Base-by-base conservation (phyloP, 2,888 invertebrate genomes). In the Drosophila algonquin region DNA sequence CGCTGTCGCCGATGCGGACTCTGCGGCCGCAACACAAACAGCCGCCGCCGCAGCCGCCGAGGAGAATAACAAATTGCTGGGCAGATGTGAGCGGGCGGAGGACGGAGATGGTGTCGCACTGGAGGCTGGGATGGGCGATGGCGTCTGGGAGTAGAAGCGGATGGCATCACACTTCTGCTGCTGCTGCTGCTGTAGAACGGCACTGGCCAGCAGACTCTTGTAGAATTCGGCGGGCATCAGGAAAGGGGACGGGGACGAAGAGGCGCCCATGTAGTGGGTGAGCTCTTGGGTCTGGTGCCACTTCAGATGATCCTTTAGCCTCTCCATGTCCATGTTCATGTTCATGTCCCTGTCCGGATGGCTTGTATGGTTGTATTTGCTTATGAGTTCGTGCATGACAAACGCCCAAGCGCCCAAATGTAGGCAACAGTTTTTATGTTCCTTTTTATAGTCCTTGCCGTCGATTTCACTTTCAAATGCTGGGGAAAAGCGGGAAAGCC, bases 151-250 rank as follows among this genome's bases (percentile, higher is more conserved):
- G 47, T 70, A 81, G 55, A 68, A 70, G 21, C 68, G 76, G 4
- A 30, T 61, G 44, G n/a, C 47, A 27, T 81, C 73, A 27, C 55
- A 67, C 16, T 87, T 89, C 18, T 88, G 87, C 46, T 24, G 24
- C 24, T 82, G 79, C 24, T 86, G 84, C 6, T 90, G 90, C 59
- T 94, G 93, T 12, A 92, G 76, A 16, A 94, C 94, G n/a, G 95
- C 95, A 90, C 94, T 96, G 12, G 96, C 96, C 88, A 96, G 92
- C 73, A 96, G 94, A 85, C 95, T 96, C 92, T 96, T 96, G 90
- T 96, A 96, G 81, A 96, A 93, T 89, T 96, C 96, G 63, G 96
- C 95, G 10, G 96, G 96, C 73, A 96, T 93, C 58, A 96, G 91
- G 84, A 95, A 95, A 16, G 77, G 63, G 7, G 65, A 52, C 0